Base-by-base conservation (phyloP, 2,888 invertebrate species). In the Lasioglossum morio region DNA sequence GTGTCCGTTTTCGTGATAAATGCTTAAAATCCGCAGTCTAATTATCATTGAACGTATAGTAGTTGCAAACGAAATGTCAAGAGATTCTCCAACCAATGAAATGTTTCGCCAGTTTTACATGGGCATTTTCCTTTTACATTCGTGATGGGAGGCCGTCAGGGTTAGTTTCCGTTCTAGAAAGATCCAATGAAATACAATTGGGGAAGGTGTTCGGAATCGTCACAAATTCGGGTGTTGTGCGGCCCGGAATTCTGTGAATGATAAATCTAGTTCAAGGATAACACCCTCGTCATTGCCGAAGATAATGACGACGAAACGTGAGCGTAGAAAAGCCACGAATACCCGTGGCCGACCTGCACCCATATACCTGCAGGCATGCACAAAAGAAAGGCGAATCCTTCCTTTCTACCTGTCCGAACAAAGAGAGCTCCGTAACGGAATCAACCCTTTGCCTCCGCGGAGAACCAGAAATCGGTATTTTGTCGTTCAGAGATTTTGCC, bases 321-420 rank as follows among this genome's bases (percentile, higher is more conserved):
- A 85, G 84, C 82, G 75, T 74, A 86, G 91, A 82, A 89, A 90
- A 86, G 90, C 85, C 91, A 87, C 85, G 84, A 87, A 87, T 88
- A 87, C 84, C 88, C 89, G 86, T 73, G 86, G 86, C 73, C 86
- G 88, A 82, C 82, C 86, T 88, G 84, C 87, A 89, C 85, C 90
- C 87, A 86, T 91, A 88, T 88, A 91, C 86, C 91, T 89, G 86
- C 82, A 86, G 82, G 85, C 81, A 77, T 85, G 85, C 86, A 86
- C 87, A 87, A 90, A 91, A 90, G 88, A 89, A 90, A 90, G 87
- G 84, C 84, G 90, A 91, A 90, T 92, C 88, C 89, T 92, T 90
- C 83, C 88, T 90, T 90, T 91, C 90, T 93, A 93, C 93, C 92
- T 93, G 93, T 86, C 82, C 88, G 87, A 92, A 92, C 92, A 93